Base-by-base conservation (phyloP, 53 echinoderm and acorn worm genomes). In the Apostichopus leukothele region DNA sequence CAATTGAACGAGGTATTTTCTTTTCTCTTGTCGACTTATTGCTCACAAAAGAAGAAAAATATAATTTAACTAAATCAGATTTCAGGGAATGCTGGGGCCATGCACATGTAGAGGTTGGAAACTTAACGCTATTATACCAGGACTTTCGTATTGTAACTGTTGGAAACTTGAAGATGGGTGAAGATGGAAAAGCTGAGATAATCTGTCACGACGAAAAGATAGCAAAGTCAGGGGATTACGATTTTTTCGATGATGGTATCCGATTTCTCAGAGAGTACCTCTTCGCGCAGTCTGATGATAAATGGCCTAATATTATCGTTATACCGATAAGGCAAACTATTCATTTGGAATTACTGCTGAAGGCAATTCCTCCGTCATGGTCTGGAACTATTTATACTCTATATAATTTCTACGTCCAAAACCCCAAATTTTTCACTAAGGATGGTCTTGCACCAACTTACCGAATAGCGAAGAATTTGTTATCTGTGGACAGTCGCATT, bases 1-100 rank as follows among this genome's bases (percentile, higher is more conserved):
- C 85, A 63, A 85, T 66, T 8, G 85, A 85, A 4, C 67, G 85
- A 67, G 71, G 85, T 18, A 85, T 85, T 27, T 85, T 85, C 50
- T 27, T 85, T 27, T 85, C 85, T 22, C 50, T 85, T 11, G 14
- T 67, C 18, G 85, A 85, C 18, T 50, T 85, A 66, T 9, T 85
- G 23, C 85, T 85, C 5, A 27, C 63, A 12, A 50, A 27, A 18
- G 66, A 25, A 85, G 63, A 85, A 50, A 85, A 68, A 63, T 5
- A 0, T 20, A 9, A 63, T 22, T 10, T 84, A 7, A 27, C 2
- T 10, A 22, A 84, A 10, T 60, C 60, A 21, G 20, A 84, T 84
- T 23, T 84, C 7, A 7, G n/a, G 1, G 55, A 84, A 22, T 84
- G 84, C 25, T 84, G 84, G 84, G 84, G 84, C 21, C 60, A 23